These are phyloP conservation scores for Lumbricus terrestris DNA, from an alignment of 2,888 invertebrate genomes.

Conservation along the genomic window DNA sequence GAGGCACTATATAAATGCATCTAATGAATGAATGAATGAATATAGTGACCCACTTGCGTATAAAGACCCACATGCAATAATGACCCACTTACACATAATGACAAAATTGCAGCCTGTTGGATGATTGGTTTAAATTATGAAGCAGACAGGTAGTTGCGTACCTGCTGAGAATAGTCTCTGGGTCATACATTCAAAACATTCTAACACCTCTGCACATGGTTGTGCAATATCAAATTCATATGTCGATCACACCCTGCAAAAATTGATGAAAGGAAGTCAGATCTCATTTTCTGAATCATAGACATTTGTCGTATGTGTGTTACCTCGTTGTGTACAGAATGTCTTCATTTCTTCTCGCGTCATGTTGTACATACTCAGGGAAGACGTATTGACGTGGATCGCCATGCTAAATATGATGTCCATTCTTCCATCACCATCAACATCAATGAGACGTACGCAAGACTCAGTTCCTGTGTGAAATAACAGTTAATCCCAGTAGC, in stretches of 20 bases:
- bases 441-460: slow-evolving; percentile 48
- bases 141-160: no score
- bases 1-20: no score
- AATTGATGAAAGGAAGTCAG: background rate
- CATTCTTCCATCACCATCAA: slow-evolving; percentile 52
- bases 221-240: background rate
- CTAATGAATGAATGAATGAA: no score
- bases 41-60: no score
- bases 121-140: no score
- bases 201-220: background rate
- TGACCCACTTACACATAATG: no score
- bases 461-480: slow-evolving; percentile 42
- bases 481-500: background rate
- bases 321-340: slow-evolving; percentile 30
- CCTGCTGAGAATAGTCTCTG: no score
- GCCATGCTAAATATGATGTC: slow-evolving; percentile 48
- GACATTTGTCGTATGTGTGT: background rate
- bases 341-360: slow-evolving; percentile 22
- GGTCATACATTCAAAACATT: no score
- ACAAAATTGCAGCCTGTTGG: no score
- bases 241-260: background rate
- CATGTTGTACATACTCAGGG: slow-evolving; percentile 4
- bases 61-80: no score
- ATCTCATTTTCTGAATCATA: background rate
- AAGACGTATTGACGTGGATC: slow-evolving; percentile 6